Evolutionary conservation across 2,113 vertebrate genomes (phyloP), one percentile per base, ranked within the genome.

Genomic region (Pelecanus crispus): DNA sequence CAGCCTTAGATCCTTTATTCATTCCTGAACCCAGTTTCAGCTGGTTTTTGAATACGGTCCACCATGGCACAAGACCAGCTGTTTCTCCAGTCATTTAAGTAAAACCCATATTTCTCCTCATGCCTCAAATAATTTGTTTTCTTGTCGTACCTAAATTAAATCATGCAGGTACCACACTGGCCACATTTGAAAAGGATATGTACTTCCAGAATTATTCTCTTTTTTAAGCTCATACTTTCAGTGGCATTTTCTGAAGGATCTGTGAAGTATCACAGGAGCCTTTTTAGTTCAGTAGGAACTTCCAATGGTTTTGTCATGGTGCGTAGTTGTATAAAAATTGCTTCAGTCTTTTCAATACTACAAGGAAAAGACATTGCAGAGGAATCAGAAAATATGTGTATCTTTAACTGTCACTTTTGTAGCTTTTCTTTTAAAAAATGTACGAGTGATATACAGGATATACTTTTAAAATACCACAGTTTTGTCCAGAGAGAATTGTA

Each of bases 241-340:
- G 12, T 28, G 22, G 68, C 74, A 79, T 82, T 97, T 95, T 96
- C 81, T 91, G 68, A 96, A 78, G 90, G 75, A 86, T 68, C 49
- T 94, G 68, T 92, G 72, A 90, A 91, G 63, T 75, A 32, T 65
- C 12, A 75, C 40, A 90, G 75, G 88, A 79, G 87, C 62, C 72
- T 90, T 87, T 80, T 89, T 92, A 80, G 87, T 97, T 97, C 94
- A 86, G 65, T 81, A 65, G 93, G 84, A 94, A 85, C 77, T 52
- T 90, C 21, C 66, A 45, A 13, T 56, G 22, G 67, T 94, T 75
- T 61, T 70, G 52, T 88, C 86, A 68, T 61, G 70, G 81, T 95
- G 77, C 70, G 79, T 68, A 25, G 56, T 65, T 90, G 45, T 58
- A 86, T 88, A 95, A 94, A 97, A 95, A 71, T 25, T 42, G 18